These are phyloP conservation scores for Ellobium chinense DNA, from an alignment of 2,888 invertebrate species.

Conservation along the genomic window DNA sequence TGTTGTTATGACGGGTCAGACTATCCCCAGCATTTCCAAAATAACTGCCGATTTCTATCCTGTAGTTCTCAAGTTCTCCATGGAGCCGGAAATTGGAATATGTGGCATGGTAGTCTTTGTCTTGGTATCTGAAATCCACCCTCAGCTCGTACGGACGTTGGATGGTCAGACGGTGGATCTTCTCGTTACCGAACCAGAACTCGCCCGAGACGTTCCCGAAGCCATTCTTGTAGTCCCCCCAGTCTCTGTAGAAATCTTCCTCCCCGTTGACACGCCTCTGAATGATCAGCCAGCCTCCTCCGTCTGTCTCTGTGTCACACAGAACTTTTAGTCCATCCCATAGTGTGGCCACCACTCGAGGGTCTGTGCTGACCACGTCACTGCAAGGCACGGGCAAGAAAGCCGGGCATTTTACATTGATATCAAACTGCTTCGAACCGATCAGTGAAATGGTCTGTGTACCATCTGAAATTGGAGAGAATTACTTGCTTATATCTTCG, in stretches of 20 bases:
- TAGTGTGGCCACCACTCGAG: not conserved
- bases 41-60: too few species aligned
- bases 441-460: too few species aligned
- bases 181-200: slow-evolving; percentile 20
- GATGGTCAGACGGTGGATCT: not conserved
- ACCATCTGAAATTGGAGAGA: too few species aligned
- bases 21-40: too few species aligned
- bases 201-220: not conserved
- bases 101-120: not conserved
- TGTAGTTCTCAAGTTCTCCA: not conserved
- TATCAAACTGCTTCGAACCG: too few species aligned
- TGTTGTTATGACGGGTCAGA: too few species aligned
- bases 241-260: slow-evolving; percentile 1
- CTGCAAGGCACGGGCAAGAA: too few species aligned
- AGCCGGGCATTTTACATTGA: too few species aligned
- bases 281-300: too few species aligned
- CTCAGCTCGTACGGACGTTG: not conserved
- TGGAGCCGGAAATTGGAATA: not conserved
- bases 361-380: too few species aligned
- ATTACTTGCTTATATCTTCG: too few species aligned
- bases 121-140: not conserved
- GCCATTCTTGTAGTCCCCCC: slow-evolving; percentile 13
- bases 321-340: not conserved
- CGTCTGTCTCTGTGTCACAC: slow-evolving; percentile 5
- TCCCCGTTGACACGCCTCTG: too few species aligned